Conservation (phyloP, 2,888 invertebrate genomes). For the Pachydiplax longipennis region DNA sequence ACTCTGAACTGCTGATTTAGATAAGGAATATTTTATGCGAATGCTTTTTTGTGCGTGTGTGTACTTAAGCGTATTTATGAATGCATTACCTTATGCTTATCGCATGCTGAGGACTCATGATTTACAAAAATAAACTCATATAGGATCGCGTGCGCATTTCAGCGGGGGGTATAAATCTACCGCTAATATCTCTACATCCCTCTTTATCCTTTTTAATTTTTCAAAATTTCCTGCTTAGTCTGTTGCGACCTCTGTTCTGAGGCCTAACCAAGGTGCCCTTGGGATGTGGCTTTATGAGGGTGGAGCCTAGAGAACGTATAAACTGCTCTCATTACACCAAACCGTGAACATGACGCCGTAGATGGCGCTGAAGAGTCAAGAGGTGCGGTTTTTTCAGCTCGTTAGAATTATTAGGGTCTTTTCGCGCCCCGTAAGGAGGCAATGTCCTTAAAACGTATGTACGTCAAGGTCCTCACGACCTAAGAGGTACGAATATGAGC, state of each 20-base stretch:
- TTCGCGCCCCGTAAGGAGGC: background rate
- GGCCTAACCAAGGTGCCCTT: background rate
- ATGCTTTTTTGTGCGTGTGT: background rate
- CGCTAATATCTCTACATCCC: background rate
- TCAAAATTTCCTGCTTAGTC: background rate
- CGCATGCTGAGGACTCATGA: background rate
- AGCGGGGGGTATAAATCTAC: background rate
- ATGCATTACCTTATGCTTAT: background rate
- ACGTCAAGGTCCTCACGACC: background rate
- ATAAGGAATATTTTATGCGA: background rate
- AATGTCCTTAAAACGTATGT: background rate
- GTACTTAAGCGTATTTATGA: background rate
- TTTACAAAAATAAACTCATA: background rate
- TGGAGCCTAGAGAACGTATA: background rate
- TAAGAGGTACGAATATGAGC: background rate
- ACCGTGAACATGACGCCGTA: constrained; percentile 23
- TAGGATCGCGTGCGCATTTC: background rate
- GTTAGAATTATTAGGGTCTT: constrained; percentile 24
- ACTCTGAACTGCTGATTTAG: no score
- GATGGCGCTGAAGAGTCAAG: background rate
- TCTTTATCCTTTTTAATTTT: background rate
- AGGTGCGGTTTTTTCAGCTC: constrained; percentile 15
- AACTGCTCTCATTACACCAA: constrained; percentile 27
- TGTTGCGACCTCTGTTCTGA: background rate
- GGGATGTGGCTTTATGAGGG: background rate